Percentiles rank a stretch among this genome's conserved stretches.
phyloP scores from a whole-genome alignment of 2,888 invertebrate species.

The Pristionchus arcanus region DNA sequence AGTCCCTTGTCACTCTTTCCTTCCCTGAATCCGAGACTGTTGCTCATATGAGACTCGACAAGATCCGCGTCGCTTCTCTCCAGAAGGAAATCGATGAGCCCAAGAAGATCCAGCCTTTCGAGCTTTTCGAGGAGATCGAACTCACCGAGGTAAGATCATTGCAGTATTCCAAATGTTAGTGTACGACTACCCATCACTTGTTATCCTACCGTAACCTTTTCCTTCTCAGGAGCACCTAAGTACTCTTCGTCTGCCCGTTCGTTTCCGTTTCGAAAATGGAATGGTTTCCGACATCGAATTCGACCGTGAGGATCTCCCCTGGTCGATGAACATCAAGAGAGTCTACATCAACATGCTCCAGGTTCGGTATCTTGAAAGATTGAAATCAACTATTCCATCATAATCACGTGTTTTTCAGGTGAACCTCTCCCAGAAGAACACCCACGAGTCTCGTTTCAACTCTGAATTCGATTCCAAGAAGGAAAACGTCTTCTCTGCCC shows the following conservation, averaged over 20 bases:
- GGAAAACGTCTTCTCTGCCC: conserved; percentile 58
- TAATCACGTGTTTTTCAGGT: background rate
- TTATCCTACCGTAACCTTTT: background rate
- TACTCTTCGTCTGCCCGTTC: conserved; percentile 49
- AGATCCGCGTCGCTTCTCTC: conserved; percentile 51
- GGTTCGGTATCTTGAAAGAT: background rate
- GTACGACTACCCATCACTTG: background rate
- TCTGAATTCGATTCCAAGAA: conserved; percentile 40
- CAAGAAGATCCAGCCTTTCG: conserved; percentile 55
- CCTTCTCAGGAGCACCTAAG: conserved; percentile 9
- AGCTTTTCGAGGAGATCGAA: conserved; percentile 52
- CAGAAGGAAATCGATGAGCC: conserved; percentile 45
- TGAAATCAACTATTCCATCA: background rate
- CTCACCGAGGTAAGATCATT: background rate
- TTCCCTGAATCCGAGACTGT: conserved; percentile 39
- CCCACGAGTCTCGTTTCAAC: background rate
- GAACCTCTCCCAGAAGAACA: conserved; percentile 52
- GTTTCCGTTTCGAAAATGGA: conserved; percentile 62
- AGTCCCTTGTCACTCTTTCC: conserved; percentile 65
- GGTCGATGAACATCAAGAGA: conserved; percentile 77
- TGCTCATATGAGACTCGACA: conserved; percentile 41
- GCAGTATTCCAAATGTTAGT: too few species aligned
- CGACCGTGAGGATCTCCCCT: conserved; percentile 66
- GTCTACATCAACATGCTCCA: conserved; percentile 75
- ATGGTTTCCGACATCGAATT: conserved; percentile 70